These are phyloP conservation scores for Seriola dumerili DNA, from an alignment of 2,113 vertebrate species.

Conservation along the genomic window DNA sequence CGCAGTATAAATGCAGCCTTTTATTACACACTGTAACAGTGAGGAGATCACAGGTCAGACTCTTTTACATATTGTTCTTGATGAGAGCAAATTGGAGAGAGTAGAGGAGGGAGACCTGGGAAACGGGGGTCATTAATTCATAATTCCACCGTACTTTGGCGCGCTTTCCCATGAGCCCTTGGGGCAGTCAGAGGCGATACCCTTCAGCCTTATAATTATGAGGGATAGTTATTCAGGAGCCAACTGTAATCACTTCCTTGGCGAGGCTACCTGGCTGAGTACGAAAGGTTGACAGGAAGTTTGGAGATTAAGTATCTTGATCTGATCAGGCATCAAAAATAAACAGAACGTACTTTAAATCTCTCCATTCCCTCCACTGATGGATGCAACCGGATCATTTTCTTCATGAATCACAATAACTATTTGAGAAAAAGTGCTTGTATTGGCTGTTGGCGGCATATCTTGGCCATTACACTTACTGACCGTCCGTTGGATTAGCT, in stretches of 20 bases:
- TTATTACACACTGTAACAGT: conserved; percentile 7
- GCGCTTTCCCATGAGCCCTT: conserved; percentile 7
- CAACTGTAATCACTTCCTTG: neutral
- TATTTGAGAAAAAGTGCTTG: neutral
- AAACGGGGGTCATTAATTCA: conserved; percentile 35
- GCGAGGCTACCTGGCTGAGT: neutral
- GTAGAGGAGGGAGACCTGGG: neutral
- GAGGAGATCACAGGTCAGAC: conserved; percentile 39
- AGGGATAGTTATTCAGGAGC: neutral
- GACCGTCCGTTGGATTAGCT: conserved; percentile 6
- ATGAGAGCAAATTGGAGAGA: conserved; percentile 54
- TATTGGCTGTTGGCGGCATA: neutral
- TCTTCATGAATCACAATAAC: neutral
- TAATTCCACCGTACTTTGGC: neutral
- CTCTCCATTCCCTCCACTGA: neutral
- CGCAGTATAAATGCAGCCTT: neutral
- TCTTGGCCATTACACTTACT: neutral
- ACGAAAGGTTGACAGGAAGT: neutral
- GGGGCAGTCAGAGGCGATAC: conserved; percentile 10
- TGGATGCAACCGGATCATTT: neutral
- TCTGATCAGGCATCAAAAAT: conserved; percentile 1
- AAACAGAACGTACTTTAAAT: neutral
- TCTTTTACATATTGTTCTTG: conserved; percentile 36
- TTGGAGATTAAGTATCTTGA: neutral
- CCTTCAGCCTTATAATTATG: conserved; percentile 10